Evolutionary conservation across 2,888 invertebrate species (phyloP).

Genomic region (Tortricodes alternella): DNA sequence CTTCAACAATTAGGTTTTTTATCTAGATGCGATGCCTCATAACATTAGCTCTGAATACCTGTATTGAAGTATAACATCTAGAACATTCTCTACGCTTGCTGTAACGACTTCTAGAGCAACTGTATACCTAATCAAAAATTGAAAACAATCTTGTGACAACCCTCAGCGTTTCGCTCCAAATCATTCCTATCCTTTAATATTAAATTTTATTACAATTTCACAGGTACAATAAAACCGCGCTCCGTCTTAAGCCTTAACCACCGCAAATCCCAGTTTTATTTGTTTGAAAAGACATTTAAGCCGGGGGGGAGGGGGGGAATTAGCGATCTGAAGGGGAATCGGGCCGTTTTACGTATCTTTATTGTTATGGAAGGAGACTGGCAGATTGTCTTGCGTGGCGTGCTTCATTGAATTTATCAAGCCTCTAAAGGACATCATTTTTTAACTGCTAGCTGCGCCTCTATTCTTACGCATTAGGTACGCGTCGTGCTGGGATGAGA

Average conservation of each 20-base stretch:
- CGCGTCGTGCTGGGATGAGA: too few species aligned
- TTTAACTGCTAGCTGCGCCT: too few species aligned
- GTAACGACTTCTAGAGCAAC: too few species aligned
- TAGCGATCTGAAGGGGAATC: conserved; percentile 17
- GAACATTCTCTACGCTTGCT: too few species aligned
- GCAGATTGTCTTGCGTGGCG: not conserved
- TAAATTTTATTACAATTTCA: conserved; percentile 26
- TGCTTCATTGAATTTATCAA: not conserved
- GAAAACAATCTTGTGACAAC: not conserved
- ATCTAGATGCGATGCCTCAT: too few species aligned
- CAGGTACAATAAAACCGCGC: conserved; percentile 23
- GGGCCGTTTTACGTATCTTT: conserved; percentile 5
- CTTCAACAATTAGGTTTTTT: too few species aligned
- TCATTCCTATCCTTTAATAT: conserved; percentile 15
- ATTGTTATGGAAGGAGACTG: conserved; percentile 9
- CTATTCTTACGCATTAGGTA: too few species aligned
- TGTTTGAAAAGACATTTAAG: conserved; percentile 62
- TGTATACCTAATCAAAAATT: too few species aligned
- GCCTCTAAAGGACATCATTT: not conserved
- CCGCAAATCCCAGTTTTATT: conserved; percentile 61
- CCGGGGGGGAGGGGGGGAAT: conserved; percentile 38
- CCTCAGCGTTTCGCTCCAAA: conserved; percentile 11
- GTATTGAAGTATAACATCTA: too few species aligned
- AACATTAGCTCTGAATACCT: too few species aligned
- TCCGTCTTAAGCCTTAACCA: conserved; percentile 18